phyloP scores from a whole-genome alignment of 2,888 invertebrate species.

The Andrena hattorfiana region DNA sequence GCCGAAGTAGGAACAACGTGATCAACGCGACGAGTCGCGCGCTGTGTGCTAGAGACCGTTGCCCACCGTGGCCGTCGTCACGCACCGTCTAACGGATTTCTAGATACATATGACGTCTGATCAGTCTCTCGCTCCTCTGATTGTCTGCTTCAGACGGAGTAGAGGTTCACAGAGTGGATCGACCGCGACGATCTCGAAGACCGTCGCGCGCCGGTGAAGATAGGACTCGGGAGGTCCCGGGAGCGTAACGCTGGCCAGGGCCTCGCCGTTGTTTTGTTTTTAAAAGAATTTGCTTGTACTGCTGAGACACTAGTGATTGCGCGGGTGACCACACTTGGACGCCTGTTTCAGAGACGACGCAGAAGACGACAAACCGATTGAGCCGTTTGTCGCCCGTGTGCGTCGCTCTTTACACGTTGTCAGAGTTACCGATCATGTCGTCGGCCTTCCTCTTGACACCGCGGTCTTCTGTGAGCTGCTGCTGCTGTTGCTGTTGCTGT shows the following conservation, averaged over 20 bases:
- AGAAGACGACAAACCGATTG: conserved; percentile 35
- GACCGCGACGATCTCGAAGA: background rate
- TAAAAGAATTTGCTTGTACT: conserved; percentile 57
- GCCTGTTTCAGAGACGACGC: conserved; percentile 60
- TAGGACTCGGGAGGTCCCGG: conserved; percentile 10
- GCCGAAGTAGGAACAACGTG: conserved; percentile 69
- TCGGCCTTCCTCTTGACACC: conserved; percentile 83
- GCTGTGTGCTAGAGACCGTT: conserved; percentile 50
- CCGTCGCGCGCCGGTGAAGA: conserved; percentile 2
- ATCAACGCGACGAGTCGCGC: conserved; percentile 42
- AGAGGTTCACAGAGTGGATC: conserved; percentile 7
- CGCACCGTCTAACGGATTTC: conserved; percentile 71
- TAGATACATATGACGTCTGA: conserved; percentile 55
- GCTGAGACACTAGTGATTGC: conserved; percentile 83
- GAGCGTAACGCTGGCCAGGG: conserved; percentile 6
- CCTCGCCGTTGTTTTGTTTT: conserved; percentile 30
- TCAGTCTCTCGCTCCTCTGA: background rate
- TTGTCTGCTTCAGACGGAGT: conserved; percentile 8
- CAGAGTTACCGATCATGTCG: conserved; percentile 80
- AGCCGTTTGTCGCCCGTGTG: conserved; percentile 40
- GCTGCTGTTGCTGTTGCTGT: conserved; percentile 70
- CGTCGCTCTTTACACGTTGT: conserved; percentile 75
- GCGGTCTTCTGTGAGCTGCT: conserved; percentile 75
- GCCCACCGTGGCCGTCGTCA: conserved; percentile 54
- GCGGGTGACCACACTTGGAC: conserved; percentile 83